phyloP scores from a whole-genome alignment of 1,140 invertebrate genomes.

The Drosophila pallidifrons region DNA sequence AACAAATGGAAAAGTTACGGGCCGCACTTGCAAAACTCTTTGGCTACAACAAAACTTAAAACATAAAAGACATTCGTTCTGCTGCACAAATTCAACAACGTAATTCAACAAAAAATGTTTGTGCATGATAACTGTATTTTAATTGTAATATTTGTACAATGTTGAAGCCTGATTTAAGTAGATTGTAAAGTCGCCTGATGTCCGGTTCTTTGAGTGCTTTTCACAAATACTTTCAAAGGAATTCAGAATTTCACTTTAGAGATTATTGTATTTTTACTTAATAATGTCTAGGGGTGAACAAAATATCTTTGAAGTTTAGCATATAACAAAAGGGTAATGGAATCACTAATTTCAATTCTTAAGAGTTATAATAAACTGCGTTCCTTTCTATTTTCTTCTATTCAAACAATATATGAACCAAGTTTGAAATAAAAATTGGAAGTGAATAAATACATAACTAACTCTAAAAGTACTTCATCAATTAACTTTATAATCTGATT shows the following conservation, averaged over 20 bases:
- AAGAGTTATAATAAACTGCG: too few species aligned
- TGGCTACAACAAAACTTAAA: slow-evolving; percentile 3
- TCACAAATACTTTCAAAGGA: background rate
- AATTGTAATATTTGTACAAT: slow-evolving; percentile 7
- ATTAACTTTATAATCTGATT: too few species aligned
- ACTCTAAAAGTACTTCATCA: too few species aligned
- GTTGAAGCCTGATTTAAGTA: background rate
- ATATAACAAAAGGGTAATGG: too few species aligned
- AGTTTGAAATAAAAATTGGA: too few species aligned
- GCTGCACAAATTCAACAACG: background rate
- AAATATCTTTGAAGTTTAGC: background rate
- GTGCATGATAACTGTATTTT: background rate
- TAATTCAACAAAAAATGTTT: background rate
- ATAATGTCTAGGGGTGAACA: background rate
- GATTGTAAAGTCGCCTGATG: background rate
- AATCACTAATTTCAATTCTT: too few species aligned
- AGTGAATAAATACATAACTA: too few species aligned
- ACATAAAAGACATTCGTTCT: slow-evolving; percentile 6
- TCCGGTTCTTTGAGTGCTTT: background rate
- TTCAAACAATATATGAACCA: too few species aligned
- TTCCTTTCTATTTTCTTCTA: too few species aligned
- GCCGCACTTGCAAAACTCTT: slow-evolving; percentile 14
- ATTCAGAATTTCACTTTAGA: background rate
- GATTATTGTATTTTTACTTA: background rate
- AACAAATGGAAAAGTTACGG: slow-evolving; percentile 4